Percentiles rank a stretch among this genome's conserved stretches.
phyloP scores from a whole-genome alignment of 2,888 invertebrate species.

The Brenthis hecate region DNA sequence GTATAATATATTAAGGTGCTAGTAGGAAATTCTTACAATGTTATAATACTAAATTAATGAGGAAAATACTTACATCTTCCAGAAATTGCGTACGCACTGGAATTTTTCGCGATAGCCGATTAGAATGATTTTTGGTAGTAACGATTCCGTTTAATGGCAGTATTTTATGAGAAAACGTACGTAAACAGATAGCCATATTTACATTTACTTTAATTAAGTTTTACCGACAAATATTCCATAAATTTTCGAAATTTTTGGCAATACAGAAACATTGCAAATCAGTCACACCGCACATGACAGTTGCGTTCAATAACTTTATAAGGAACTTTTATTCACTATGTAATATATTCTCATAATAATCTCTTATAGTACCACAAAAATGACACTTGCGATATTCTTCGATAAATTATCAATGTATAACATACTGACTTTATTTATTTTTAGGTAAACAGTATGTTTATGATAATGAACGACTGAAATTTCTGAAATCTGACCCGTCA shows the following conservation, averaged over 20 bases:
- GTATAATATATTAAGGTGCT: too few species aligned
- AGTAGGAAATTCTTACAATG: neutral
- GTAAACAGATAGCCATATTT: constrained; percentile 82
- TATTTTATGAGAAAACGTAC: constrained; percentile 81
- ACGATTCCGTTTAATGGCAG: constrained; percentile 79
- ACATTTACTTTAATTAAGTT: constrained; percentile 49
- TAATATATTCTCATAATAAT: neutral
- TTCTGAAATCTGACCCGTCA: too few species aligned
- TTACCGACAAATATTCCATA: constrained; percentile 39
- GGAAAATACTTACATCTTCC: constrained; percentile 74
- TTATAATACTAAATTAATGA: neutral
- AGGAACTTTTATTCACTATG: constrained; percentile 15
- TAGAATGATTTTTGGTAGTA: constrained; percentile 78
- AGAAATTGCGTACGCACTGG: constrained; percentile 74
- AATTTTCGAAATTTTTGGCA: constrained; percentile 49
- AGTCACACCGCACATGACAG: constrained; percentile 44
- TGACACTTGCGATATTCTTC: too few species aligned
- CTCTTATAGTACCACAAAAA: neutral
- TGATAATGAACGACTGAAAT: too few species aligned
- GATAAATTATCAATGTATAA: too few species aligned
- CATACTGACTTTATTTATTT: too few species aligned
- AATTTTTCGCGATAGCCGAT: constrained; percentile 77
- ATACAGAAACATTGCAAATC: constrained; percentile 53
- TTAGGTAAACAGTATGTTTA: too few species aligned
- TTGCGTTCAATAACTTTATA: constrained; percentile 22